These are phyloP conservation scores for Raja brachyura DNA, from an alignment of 2,113 vertebrate species.

Conservation along the genomic window DNA sequence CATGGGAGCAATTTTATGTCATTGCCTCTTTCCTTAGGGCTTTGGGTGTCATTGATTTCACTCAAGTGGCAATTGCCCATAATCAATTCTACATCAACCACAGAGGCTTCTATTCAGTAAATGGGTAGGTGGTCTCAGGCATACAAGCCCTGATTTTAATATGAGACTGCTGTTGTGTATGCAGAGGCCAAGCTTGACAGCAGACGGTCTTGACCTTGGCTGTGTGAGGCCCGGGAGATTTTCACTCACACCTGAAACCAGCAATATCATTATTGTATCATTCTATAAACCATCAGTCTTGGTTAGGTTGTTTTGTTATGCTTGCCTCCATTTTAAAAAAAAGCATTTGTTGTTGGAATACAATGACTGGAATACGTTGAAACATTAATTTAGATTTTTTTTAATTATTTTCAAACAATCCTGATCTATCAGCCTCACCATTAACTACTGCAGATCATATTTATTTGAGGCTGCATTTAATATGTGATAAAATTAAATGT, in stretches of 20 bases:
- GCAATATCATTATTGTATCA: background rate
- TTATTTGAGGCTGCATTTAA: background rate
- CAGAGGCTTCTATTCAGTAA: slow-evolving; percentile 4
- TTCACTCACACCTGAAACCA: background rate
- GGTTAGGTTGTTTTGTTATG: background rate
- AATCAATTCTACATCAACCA: slow-evolving; percentile 11
- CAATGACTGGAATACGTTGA: background rate
- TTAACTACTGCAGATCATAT: background rate
- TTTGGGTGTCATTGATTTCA: slow-evolving; percentile 28
- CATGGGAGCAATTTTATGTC: background rate
- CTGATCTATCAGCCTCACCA: background rate
- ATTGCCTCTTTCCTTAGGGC: background rate
- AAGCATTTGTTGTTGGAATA: background rate
- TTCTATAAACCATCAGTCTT: background rate
- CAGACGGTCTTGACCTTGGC: background rate
- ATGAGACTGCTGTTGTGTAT: background rate
- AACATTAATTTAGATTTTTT: background rate
- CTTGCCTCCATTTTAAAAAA: background rate
- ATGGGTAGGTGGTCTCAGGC: slow-evolving; percentile 18
- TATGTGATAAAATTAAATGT: background rate
- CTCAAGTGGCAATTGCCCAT: slow-evolving; percentile 21
- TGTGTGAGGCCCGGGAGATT: background rate
- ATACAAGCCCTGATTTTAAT: background rate
- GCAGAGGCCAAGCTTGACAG: background rate
- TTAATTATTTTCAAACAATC: background rate